phyloP scores from a whole-genome alignment of 2,113 vertebrate species.

The Brevimyrus niger region DNA sequence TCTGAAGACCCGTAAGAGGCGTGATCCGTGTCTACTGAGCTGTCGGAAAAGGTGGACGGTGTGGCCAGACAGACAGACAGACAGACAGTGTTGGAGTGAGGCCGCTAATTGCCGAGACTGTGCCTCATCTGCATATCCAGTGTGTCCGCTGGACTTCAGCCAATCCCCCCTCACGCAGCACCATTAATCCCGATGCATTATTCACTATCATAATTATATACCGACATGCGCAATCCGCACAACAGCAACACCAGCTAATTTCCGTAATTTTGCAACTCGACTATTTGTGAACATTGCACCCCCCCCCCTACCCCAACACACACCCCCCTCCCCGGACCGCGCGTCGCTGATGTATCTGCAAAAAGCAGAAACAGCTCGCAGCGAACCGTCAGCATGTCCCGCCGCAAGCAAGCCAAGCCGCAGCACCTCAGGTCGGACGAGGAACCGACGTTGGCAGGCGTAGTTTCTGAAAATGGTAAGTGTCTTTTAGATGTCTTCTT shows the following conservation, averaged over 20 bases:
- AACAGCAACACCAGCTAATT: constrained; percentile 57
- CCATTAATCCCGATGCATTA: constrained; percentile 78
- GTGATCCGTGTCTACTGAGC: constrained; percentile 48
- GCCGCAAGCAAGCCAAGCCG: constrained; percentile 98
- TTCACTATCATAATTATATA: constrained; percentile 80
- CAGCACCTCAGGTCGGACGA: constrained; percentile 95
- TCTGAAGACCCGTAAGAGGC: constrained; percentile 61
- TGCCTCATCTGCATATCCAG: constrained; percentile 85
- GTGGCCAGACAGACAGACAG: constrained; percentile 56
- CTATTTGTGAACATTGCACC: constrained; percentile 38
- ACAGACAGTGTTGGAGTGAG: constrained; percentile 71
- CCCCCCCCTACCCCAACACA: constrained; percentile 42
- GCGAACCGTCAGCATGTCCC: constrained; percentile 85
- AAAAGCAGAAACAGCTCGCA: constrained; percentile 73
- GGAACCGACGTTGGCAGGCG: constrained; percentile 79
- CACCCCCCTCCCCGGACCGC: constrained; percentile 60
- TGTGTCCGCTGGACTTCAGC: constrained; percentile 74
- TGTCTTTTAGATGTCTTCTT: constrained; percentile 31
- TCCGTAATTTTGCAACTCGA: constrained; percentile 57
- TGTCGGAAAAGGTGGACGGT: constrained; percentile 43
- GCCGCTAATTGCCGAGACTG: constrained; percentile 71
- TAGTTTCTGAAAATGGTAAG: constrained; percentile 86
- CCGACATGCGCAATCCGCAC: constrained; percentile 85
- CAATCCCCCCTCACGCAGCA: constrained; percentile 58
- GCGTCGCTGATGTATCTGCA: constrained; percentile 85